These are phyloP conservation scores for Cryptomyrus ogoouensis DNA, from an alignment of 2,113 vertebrate species.

Conservation along the genomic window DNA sequence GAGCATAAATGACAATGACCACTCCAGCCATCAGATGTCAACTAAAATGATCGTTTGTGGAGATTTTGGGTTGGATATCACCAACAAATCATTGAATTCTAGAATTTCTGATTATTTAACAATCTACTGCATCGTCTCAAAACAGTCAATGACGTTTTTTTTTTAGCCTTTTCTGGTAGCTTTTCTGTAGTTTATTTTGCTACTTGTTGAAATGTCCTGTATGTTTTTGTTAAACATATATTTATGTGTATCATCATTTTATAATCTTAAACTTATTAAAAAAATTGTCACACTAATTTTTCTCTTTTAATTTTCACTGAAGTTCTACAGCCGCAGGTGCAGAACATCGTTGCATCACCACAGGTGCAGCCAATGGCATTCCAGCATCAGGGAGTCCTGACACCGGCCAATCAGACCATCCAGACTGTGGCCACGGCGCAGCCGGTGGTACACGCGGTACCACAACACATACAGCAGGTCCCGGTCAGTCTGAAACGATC, in stretches of 20 bases:
- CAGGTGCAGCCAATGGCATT: conserved; percentile 87
- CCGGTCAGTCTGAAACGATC: not conserved
- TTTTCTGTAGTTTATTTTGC: not conserved
- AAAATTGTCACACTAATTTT: not conserved
- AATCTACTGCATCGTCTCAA: not conserved
- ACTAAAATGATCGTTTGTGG: not conserved
- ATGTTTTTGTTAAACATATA: not conserved
- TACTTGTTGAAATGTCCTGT: not conserved
- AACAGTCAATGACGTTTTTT: not conserved
- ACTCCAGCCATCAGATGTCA: not conserved
- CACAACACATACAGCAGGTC: not conserved
- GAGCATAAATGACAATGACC: not conserved
- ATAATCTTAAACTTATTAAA: not conserved
- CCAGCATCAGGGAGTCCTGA: conserved; percentile 88
- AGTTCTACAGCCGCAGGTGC: conserved; percentile 92
- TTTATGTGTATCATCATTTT: not conserved
- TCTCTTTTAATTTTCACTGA: conserved; percentile 13
- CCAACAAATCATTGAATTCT: not conserved
- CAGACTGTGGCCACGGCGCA: conserved; percentile 80
- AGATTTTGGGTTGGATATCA: not conserved
- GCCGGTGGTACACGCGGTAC: conserved; percentile 28
- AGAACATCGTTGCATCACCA: conserved; percentile 82
- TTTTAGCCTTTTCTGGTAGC: not conserved
- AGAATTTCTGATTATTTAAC: not conserved
- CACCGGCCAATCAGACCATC: conserved; percentile 77